phyloP scores from a whole-genome alignment of 2,797 vertebrate species.

The Amblyopsis hoosieri region DNA sequence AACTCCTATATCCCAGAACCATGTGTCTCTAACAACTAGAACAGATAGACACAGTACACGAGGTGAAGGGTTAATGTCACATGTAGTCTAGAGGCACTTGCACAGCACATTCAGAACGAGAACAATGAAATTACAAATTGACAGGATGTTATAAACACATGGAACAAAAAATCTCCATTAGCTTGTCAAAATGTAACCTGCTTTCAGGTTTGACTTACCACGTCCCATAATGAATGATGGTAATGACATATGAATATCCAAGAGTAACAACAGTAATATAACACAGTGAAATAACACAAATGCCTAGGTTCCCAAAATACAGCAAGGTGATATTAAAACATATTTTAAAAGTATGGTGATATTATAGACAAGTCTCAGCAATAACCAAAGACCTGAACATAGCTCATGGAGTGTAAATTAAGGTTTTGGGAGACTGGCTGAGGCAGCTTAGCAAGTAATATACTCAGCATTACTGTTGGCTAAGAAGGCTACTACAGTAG shows the following conservation, averaged over 20 bases:
- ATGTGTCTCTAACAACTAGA: neutral
- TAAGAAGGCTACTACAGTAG: slow-evolving; percentile 16
- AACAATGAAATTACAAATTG: too few species aligned
- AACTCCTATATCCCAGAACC: neutral
- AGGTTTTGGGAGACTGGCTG: slow-evolving; percentile 12
- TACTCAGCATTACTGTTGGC: slow-evolving; percentile 36
- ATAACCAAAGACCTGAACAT: slow-evolving; percentile 10
- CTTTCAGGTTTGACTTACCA: neutral
- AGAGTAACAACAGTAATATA: neutral
- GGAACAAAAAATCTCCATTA: too few species aligned
- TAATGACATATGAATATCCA: neutral
- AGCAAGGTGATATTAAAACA: neutral
- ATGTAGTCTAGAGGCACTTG: neutral
- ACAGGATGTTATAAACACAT: too few species aligned
- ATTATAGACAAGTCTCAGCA: neutral
- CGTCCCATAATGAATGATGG: too few species aligned
- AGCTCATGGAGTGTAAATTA: slow-evolving; percentile 12
- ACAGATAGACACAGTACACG: slow-evolving; percentile 5
- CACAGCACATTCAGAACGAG: neutral
- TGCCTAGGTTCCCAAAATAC: slow-evolving; percentile 1
- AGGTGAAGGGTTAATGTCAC: neutral
- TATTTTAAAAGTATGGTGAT: neutral
- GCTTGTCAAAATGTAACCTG: too few species aligned
- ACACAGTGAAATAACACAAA: neutral
- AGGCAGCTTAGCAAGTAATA: slow-evolving; percentile 33